Percentiles rank a stretch among this genome's conserved stretches.
Conservation (phyloP, 1,140 invertebrate species). For the Andrena cerasifolii region DNA sequence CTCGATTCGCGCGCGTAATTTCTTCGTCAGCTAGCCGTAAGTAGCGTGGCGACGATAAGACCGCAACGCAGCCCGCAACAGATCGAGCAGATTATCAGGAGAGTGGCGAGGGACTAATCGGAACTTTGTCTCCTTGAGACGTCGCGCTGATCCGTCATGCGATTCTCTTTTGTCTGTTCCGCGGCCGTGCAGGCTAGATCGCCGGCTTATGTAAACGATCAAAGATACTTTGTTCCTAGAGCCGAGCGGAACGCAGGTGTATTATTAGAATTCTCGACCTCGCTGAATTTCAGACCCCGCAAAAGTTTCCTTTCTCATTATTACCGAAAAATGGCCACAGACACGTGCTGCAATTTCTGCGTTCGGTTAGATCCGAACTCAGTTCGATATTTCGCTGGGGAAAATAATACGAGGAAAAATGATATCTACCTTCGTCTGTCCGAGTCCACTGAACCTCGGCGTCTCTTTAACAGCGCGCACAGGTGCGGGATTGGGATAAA, state of each 20-base stretch:
- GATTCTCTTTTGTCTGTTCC: conserved; percentile 47
- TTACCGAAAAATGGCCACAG: too few species aligned
- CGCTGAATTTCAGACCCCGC: background rate
- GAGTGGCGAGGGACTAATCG: conserved; percentile 24
- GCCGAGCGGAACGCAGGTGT: background rate
- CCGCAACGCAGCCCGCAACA: background rate
- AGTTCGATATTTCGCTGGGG: background rate
- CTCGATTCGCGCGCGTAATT: conserved; percentile 24
- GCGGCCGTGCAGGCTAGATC: conserved; percentile 1
- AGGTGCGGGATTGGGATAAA: background rate
- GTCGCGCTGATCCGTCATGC: conserved; percentile 42
- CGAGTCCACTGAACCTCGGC: background rate
- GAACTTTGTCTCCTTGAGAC: conserved; percentile 49
- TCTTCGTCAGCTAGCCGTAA: background rate
- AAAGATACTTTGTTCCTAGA: conserved; percentile 22
- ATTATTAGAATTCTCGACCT: background rate
- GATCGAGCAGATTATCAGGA: conserved; percentile 15
- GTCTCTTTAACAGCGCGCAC: background rate
- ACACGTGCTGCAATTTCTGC: too few species aligned
- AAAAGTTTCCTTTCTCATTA: too few species aligned
- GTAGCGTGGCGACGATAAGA: conserved; percentile 46
- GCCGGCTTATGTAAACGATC: conserved; percentile 44
- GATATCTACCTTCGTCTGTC: background rate
- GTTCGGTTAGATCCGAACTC: background rate
- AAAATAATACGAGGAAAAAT: conserved; percentile 1